Base-by-base conservation (phyloP, 2,113 vertebrate species). In the Gadus macrocephalus region DNA sequence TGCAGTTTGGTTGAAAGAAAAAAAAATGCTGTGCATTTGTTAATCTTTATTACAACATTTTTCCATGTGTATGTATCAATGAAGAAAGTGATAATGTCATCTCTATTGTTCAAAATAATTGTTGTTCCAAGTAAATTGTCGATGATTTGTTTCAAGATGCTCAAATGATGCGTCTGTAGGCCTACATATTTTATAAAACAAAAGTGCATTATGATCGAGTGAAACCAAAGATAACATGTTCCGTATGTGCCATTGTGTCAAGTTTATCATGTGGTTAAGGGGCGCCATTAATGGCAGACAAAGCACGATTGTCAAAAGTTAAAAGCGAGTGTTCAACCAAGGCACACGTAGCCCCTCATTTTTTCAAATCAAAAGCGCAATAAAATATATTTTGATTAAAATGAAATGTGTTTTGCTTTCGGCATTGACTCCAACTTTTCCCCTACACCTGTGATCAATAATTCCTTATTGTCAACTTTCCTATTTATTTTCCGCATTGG, bases 11-110 rank as follows among this genome's bases (percentile, higher is more conserved):
- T 70, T 83, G 70, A 80, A 70, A 66, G 58, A 80, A 79, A 25
- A 25, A 25, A 86, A 91, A 93, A 92, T 93, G 92, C 91, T 91
- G 71, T 92, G 91, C 92, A 93, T 93, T 93, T 92, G 90, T 90
- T 91, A 83, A 90, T 82, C 81, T 87, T 86, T 87, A 81, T 84
- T 82, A 86, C 42, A 72, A 87, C 77, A 69, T 79, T 78, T 82
- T 79, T 75, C 60, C 84, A 69, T 76, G 56, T 79, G 76, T 64
- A 80, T 68, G 74, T 81, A 72, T 56, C 35, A 72, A 86, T 88
- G 86, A 90, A 90, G 85, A 87, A 81, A 82, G 4, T 53, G 15
- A 12, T 71, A 66, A 71, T 79, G 66, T 74, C 77, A 49, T 64
- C 62, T 56, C 75, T 73, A 80, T 68, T 55, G 63, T 79, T 85